Conservation (phyloP, 1,140 invertebrate genomes). For the Brachionus manjavacas region DNA sequence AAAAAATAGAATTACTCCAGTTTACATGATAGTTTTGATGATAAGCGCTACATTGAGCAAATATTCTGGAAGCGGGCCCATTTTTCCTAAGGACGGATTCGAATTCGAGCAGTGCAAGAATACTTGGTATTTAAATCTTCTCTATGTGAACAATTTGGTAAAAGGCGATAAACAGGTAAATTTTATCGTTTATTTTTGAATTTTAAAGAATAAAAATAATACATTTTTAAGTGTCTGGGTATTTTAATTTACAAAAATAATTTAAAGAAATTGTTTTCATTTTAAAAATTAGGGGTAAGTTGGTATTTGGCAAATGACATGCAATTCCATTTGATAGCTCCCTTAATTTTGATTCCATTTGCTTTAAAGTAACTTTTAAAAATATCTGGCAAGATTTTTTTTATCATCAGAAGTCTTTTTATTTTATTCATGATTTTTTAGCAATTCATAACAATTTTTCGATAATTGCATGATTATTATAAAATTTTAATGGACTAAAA, state of each 20-base stretch:
- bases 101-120: neutral
- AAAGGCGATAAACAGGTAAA: neutral
- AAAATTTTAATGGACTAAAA: too few species aligned
- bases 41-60: neutral
- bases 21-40: slow-evolving; percentile 8
- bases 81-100: slow-evolving; percentile 3
- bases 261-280: neutral
- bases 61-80: neutral
- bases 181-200: neutral
- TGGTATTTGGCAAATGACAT: slow-evolving; percentile 79
- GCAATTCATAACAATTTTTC: too few species aligned
- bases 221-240: slow-evolving; percentile 18
- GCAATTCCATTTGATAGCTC: slow-evolving; percentile 68
- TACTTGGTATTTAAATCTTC: slow-evolving; percentile 12
- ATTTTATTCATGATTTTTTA: too few species aligned
- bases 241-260: neutral
- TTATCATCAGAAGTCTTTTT: neutral
- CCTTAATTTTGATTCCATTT: slow-evolving; percentile 60
- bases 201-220: neutral
- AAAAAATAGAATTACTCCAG: slow-evolving; percentile 35
- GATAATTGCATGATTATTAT: too few species aligned
- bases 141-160: slow-evolving; percentile 28
- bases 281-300: slow-evolving; percentile 64
- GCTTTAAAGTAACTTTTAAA: neutral
- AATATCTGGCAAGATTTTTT: neutral